These are phyloP conservation scores for Pristionchus mayeri DNA, from an alignment of 2,888 invertebrate species.

Conservation along the genomic window DNA sequence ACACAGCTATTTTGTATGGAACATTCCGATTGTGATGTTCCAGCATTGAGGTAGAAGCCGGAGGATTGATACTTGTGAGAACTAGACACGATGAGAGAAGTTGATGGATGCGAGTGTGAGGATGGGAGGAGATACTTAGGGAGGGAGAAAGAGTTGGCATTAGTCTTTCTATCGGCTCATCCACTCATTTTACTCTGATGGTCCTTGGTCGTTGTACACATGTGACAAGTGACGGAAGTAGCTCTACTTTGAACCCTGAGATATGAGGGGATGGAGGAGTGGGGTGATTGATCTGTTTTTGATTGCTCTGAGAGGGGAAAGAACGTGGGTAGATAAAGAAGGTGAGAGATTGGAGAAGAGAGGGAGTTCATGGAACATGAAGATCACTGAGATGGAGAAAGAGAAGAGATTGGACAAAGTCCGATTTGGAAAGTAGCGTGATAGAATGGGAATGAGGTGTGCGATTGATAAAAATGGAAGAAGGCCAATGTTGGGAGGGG, in stretches of 20 bases:
- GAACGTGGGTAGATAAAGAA: conserved; percentile 26
- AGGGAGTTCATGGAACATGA: not conserved
- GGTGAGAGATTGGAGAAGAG: not conserved
- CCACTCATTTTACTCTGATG: not conserved
- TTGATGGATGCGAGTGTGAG: too few relatives aligned
- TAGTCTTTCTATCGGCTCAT: too few relatives aligned
- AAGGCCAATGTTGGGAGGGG: not conserved
- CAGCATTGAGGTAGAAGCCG: too few relatives aligned
- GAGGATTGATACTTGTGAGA: too few relatives aligned
- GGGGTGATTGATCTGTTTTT: conserved; percentile 34
- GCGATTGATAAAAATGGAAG: not conserved
- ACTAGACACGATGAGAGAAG: too few relatives aligned
- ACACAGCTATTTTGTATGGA: too few relatives aligned
- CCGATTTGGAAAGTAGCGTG: not conserved
- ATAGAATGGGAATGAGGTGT: not conserved
- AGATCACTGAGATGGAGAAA: not conserved
- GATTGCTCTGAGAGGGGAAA: not conserved
- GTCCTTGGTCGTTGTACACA: not conserved
- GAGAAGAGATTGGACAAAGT: conserved; percentile 14
- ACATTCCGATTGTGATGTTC: too few relatives aligned
- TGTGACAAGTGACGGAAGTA: conserved; percentile 19
- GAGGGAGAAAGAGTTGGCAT: too few relatives aligned
- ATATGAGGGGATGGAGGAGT: not conserved
- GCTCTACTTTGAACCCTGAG: conserved; percentile 16
- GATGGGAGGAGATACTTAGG: too few relatives aligned